Conservation (phyloP, 64 coral and sea anemone species). For the Stichodactyla mertensii region DNA sequence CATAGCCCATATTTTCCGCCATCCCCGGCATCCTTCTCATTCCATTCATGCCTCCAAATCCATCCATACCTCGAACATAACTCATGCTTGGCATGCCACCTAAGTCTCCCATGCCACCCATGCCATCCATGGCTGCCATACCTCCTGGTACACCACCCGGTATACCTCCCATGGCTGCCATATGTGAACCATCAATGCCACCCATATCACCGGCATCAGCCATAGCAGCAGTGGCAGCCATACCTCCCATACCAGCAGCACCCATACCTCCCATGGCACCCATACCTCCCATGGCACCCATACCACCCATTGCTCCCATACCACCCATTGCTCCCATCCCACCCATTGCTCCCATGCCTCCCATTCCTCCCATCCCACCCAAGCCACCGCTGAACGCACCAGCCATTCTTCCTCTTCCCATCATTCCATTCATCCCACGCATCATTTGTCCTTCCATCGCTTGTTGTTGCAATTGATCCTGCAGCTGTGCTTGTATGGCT, state of each 20-base stretch:
- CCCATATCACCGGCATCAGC: conserved; percentile 28
- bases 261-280: conserved; percentile 24
- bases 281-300: not conserved
- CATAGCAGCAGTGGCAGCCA: conserved; percentile 47
- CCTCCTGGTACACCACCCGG: conserved; percentile 20
- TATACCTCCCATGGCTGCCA: conserved; percentile 36
- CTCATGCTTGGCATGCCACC: conserved; percentile 29
- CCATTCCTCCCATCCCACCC: conserved; percentile 44
- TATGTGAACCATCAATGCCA: not conserved
- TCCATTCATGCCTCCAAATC: conserved; percentile 10
- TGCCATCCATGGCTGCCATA: conserved; percentile 37
- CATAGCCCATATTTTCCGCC: conserved; percentile 21
- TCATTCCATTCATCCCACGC: not conserved
- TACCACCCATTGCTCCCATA: not conserved
- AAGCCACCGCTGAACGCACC: conserved; percentile 35
- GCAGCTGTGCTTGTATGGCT: conserved; percentile 53
- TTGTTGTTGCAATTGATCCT: conserved; percentile 65
- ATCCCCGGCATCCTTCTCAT: conserved; percentile 34
- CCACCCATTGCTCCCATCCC: conserved; percentile 44
- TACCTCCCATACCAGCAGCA: conserved; percentile 4
- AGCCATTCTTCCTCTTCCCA: not conserved
- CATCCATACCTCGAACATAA: conserved; percentile 9
- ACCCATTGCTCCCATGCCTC: conserved; percentile 37
- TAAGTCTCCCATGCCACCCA: conserved; percentile 30
- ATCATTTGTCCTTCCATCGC: conserved; percentile 47